These are phyloP conservation scores for Brachionus rubens DNA, from an alignment of 1,140 invertebrate genomes.

Conservation along the genomic window DNA sequence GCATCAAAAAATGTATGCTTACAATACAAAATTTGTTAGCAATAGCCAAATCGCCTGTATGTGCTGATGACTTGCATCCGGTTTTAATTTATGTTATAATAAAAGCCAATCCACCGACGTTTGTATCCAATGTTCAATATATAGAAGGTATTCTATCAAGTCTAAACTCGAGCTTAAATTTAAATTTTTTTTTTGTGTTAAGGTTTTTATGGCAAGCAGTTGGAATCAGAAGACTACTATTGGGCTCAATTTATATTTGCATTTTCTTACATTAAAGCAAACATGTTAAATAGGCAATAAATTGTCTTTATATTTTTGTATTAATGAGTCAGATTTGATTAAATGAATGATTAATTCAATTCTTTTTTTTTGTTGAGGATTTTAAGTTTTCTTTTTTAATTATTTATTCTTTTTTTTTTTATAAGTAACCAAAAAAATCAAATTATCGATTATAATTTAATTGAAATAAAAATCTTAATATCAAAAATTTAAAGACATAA, in stretches of 20 bases:
- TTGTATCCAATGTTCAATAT: conserved; percentile 94
- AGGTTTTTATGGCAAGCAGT: conserved; percentile 40
- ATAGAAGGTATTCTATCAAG: conserved; percentile 62
- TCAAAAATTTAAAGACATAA: no score
- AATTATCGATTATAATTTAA: no score
- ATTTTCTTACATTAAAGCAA: conserved; percentile 45
- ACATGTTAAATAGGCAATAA: conserved; percentile 45
- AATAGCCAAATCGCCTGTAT: conserved; percentile 74
- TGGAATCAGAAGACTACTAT: conserved; percentile 70
- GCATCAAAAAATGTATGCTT: conserved; percentile 78
- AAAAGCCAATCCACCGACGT: conserved; percentile 86
- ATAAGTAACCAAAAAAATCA: no score
- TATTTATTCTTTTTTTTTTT: no score
- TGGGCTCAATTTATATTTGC: conserved; percentile 81
- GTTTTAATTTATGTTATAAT: conserved; percentile 94
- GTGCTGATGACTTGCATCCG: conserved; percentile 93
- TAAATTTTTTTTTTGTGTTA: background rate
- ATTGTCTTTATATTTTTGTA: no score
- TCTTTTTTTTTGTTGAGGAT: no score
- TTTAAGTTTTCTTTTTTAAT: no score
- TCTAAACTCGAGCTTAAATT: background rate
- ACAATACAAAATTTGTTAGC: conserved; percentile 84
- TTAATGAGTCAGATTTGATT: no score
- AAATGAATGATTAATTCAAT: no score
- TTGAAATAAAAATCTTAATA: no score